Evolutionary conservation across 2,888 invertebrate genomes (phyloP).

Genomic region (Halictus ligatus): DNA sequence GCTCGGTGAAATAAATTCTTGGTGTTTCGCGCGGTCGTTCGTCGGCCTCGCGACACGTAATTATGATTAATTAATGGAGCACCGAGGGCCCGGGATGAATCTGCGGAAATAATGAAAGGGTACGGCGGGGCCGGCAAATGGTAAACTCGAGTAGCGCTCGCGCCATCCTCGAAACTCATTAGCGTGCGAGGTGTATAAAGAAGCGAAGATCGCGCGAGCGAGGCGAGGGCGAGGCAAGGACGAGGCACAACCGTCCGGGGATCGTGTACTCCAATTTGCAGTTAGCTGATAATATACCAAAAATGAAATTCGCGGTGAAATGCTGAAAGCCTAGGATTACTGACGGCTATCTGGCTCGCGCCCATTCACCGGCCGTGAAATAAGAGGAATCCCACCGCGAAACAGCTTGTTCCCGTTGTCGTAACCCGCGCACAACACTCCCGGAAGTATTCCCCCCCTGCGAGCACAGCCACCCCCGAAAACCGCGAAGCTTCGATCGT

Average conservation of each 20-base stretch:
- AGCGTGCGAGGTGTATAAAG: constrained; percentile 23
- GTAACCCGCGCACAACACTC: constrained; percentile 16
- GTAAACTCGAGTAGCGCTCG: constrained; percentile 22
- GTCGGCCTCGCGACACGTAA: constrained; percentile 7
- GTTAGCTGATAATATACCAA: constrained; percentile 44
- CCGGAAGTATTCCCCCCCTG: background rate
- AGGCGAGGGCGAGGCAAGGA: background rate
- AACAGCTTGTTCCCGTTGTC: constrained; percentile 3
- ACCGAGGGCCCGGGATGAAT: background rate
- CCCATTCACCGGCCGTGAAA: constrained; percentile 1
- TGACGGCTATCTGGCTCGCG: constrained; percentile 18
- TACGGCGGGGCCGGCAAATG: constrained; percentile 6
- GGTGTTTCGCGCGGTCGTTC: constrained; percentile 5
- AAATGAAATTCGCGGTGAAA: constrained; percentile 39
- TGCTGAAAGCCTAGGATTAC: constrained; percentile 27
- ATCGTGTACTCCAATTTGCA: constrained; percentile 46
- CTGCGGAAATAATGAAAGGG: constrained; percentile 2
- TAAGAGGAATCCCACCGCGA: constrained; percentile 12
- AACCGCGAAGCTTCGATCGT: background rate
- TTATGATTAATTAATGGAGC: constrained; percentile 46
- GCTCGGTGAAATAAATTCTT: constrained; percentile 13
- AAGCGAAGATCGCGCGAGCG: constrained; percentile 19
- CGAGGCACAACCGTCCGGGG: constrained; percentile 5
- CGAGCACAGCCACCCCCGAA: background rate
- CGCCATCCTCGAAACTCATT: constrained; percentile 24